These are phyloP conservation scores for Promerops cafer DNA, from an alignment of 2,113 vertebrate species.

Conservation along the genomic window DNA sequence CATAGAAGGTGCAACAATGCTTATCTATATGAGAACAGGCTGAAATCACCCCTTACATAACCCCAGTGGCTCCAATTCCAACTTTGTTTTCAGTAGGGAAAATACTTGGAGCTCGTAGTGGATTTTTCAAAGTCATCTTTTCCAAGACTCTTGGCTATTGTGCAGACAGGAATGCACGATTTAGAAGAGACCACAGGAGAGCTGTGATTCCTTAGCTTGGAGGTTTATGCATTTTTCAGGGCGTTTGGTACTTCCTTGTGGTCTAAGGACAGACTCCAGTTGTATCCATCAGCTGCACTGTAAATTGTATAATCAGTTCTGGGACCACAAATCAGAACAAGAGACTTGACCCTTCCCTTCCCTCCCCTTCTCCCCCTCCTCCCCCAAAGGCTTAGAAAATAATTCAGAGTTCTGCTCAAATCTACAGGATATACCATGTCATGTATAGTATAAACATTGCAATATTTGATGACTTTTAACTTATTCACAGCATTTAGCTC, in stretches of 20 bases:
- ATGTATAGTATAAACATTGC: background rate
- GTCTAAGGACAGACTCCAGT: background rate
- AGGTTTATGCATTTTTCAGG: background rate
- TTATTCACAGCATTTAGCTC: background rate
- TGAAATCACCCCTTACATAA: background rate
- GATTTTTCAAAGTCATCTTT: background rate
- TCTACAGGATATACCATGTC: background rate
- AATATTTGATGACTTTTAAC: background rate
- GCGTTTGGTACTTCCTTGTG: background rate
- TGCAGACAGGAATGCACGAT: background rate
- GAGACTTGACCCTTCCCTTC: background rate
- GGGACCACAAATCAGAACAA: background rate
- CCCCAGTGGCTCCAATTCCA: background rate
- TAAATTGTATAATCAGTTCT: background rate
- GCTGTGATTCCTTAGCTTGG: background rate
- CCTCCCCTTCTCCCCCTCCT: background rate
- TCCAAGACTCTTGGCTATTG: background rate
- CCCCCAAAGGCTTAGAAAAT: background rate
- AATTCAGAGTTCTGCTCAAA: background rate
- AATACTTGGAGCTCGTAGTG: background rate
- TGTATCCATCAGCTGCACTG: background rate
- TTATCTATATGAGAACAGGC: constrained; percentile 59
- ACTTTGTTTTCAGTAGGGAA: constrained; percentile 36
- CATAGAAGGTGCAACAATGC: constrained; percentile 69
- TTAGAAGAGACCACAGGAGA: background rate